Evolutionary conservation across 2,888 invertebrate genomes (phyloP), one percentile per base, ranked within the genome.

Genomic region (Troglohyphantes excavatus): DNA sequence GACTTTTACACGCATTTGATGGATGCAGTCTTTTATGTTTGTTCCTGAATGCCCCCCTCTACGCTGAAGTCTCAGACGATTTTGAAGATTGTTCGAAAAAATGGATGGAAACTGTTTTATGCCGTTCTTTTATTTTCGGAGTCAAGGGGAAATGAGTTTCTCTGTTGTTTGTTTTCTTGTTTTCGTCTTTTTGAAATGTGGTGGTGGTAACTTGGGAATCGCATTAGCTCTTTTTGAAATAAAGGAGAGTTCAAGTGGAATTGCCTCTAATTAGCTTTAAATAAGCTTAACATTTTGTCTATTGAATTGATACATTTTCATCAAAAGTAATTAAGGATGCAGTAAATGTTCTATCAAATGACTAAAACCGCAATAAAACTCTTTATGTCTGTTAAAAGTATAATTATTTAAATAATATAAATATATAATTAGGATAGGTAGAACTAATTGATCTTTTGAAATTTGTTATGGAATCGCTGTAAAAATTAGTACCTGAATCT

Each of bases 21-120:
- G 68, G 81, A 81, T 81, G 81, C 13, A 33, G 19, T 33, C 68
- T 59, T 81, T 81, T 81, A 81, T 81, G 67, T 70, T 81, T 81
- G 68, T 81, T 67, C 53, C 23, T 53, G 46, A 68, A 59, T 33
- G 65, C 63, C 43, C 7, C 63, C 43, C 7, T 6, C 23, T 9
- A 59, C 59, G n/a, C 0, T 2, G 39, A 17, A 2, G 17, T 53
- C 53, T 53, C 53, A 1, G 53, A 11, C 5, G 53, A 53, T n/a
- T 53, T 53, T 46, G 5, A 5, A 53, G n/a, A 53, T 11, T 17
- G n/a, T n/a, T 53, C 17, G 13, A n/a, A n/a, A 53, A 53, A 53
- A 1, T 63, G 23, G 63, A 63, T 43, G 39, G 61, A 43, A 26
- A 39, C 39, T 17, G 76, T 33, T 78, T 39, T 43, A 63, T 63